Base-by-base conservation (phyloP, 2,113 vertebrate genomes). In the Pan paniscus region DNA sequence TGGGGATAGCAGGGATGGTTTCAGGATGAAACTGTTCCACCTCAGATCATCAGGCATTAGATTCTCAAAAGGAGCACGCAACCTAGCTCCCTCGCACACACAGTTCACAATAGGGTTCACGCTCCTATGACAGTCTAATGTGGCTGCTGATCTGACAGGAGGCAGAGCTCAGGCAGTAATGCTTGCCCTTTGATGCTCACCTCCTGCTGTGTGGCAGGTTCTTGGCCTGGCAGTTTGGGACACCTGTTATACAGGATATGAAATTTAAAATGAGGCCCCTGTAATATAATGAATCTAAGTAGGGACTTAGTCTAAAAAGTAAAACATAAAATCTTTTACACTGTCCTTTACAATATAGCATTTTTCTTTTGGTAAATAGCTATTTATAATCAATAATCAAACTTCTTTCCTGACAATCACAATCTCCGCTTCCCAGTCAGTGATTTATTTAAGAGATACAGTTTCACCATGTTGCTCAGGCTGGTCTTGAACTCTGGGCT, bases 301-400 rank as follows among this genome's bases (percentile, higher is more conserved):
- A 5, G 40, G 68, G 57, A 25, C 50, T 43, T 27, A 61, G 40
- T 55, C 52, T 96, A 55, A 89, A 89, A 79, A 79, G 52, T 48
- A 61, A 83, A 80, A 30, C 22, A 73, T 27, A 12, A 61, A 23
- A 18, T 84, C 25, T 85, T 55, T 87, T 43, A 87, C 5, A 82
- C 6, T 61, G 20, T 6, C 59, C 40, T 90, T 35, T 64, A 61
- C 0, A 32, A 89, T 25, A 52, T 0, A 85, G 46, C 5, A 68
- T 59, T 82, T 94, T 96, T 61, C 85, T 72, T 94, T 79, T 68
- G 52, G 57, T 67, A 86, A 89, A 46, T 35, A 83, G 32, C 38
- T 73, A 81, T 59, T 38, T 76, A 55, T 73, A 73, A 76, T 59
- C 52, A 82, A 32, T 48, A 7, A 46, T 25, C 8, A 78, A 73